These are phyloP conservation scores for Oligia latruncula DNA, from an alignment of 2,888 invertebrate species.

Conservation along the genomic window DNA sequence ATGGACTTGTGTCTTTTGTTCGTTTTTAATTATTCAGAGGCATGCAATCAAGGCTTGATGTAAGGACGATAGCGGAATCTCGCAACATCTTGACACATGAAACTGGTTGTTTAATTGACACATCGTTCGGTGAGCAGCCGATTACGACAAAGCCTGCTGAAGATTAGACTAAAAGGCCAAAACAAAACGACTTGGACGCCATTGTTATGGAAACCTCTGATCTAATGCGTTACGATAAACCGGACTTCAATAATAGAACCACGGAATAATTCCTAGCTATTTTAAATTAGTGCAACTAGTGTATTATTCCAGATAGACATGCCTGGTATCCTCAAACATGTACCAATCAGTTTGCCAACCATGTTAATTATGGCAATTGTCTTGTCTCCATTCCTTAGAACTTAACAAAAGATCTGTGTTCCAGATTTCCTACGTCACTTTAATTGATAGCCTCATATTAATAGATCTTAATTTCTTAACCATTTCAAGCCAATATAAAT, in stretches of 20 bases:
- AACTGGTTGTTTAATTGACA: neutral
- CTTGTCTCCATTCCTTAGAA: conserved; percentile 6
- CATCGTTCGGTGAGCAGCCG: neutral
- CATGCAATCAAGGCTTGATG: conserved; percentile 1
- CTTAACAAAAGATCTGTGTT: neutral
- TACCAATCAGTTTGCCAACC: neutral
- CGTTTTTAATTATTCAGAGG: conserved; percentile 8
- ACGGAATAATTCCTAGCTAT: neutral
- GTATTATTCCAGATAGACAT: neutral
- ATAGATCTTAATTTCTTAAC: neutral
- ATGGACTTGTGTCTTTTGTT: conserved; percentile 20
- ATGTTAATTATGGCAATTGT: conserved; percentile 14
- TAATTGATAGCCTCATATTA: neutral
- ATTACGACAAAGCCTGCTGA: neutral
- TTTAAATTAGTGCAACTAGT: neutral
- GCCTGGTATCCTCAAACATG: conserved; percentile 2
- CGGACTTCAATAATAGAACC: conserved; percentile 6
- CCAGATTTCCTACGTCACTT: conserved; percentile 2
- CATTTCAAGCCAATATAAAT: neutral
- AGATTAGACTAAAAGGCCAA: neutral
- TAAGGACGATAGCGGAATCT: neutral
- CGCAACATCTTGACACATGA: neutral
- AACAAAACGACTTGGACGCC: neutral
- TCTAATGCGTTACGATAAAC: conserved; percentile 5
- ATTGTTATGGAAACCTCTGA: neutral